Percentiles rank a stretch among this genome's conserved stretches.
These are phyloP conservation scores for Sylvilagus bachmani DNA, from an alignment of 2,113 vertebrate species.

Conservation along the genomic window DNA sequence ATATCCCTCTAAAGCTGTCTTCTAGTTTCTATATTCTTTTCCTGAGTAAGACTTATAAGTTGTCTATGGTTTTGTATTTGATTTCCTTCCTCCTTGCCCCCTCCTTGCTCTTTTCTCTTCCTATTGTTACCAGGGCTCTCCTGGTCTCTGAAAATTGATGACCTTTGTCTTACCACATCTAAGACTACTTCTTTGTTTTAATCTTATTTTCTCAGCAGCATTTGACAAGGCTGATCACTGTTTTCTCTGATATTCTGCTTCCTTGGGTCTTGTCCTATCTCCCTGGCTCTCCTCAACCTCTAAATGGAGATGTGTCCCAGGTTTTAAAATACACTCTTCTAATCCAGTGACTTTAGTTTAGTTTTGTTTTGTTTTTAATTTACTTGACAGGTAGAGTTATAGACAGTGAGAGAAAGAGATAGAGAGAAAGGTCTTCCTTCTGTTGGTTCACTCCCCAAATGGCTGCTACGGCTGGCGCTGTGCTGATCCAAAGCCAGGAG, in stretches of 20 bases:
- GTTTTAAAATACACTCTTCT: background rate
- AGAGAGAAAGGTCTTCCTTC: too few relatives aligned
- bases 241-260: background rate
- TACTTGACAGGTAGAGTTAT: too few relatives aligned
- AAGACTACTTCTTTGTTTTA: background rate
- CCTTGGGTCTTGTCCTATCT: background rate
- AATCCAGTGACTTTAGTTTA: too few relatives aligned
- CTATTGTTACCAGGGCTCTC: background rate
- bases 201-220: background rate
- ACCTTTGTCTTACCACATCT: slow-evolving; percentile 5
- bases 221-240: background rate
- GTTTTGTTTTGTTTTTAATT: background rate
- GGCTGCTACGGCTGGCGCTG: too few relatives aligned
- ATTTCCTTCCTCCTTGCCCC: too few relatives aligned
- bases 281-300: background rate
- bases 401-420: too few relatives aligned
- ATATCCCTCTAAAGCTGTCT: background rate
- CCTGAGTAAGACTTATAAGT: background rate
- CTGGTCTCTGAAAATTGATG: background rate
- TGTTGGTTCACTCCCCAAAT: background rate
- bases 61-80: background rate
- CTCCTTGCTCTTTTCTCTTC: background rate
- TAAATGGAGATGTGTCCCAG: background rate
- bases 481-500: too few relatives aligned
- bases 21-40: background rate